Evolutionary conservation across 2,888 invertebrate genomes (phyloP), one percentile per base, ranked within the genome.

Genomic region (Cephonodes hylas): DNA sequence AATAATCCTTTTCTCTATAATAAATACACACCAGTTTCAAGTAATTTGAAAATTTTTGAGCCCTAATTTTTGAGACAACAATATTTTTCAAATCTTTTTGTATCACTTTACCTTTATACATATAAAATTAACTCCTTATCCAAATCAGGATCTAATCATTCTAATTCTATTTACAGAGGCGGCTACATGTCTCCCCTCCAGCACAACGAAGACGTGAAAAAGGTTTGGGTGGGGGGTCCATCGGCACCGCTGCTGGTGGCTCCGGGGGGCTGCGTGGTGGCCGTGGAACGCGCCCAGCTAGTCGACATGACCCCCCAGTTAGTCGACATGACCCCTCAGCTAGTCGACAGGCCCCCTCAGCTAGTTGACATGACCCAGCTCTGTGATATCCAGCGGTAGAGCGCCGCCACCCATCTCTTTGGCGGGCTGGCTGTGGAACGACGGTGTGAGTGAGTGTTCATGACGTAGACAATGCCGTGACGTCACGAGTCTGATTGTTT

Each of bases 311-410:
- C 76, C 63, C 70, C 70, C 63, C n/a, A n/a, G n/a, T n/a, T n/a
- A n/a, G n/a, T n/a, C n/a, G n/a, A n/a, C n/a, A n/a, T n/a, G 74
- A 74, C 71, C 82, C 78, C 62, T n/a, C n/a, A n/a, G n/a, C n/a
- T n/a, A 10, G 84, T 89, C 7, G 89, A 89, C 64, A 60, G 73
- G 59, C 70, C 76, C 63, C 70, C 70, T 63, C n/a, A n/a, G n/a
- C n/a, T n/a, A n/a, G n/a, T n/a, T n/a, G n/a, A n/a, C n/a, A n/a
- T n/a, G 74, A 74, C 71, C 85, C 81, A 72, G n/a, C 73, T 84
- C 84, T 91, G 91, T 86, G 91, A 90, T 88, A 91, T 90, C 67
- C 88, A 88, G 76, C 91, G 91, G 74, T 91, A 91, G 85, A 80
- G 76, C 68, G 38, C 38, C 38, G n/a, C 58, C 42, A 45, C 5